Evolutionary conservation across 1,140 invertebrate genomes (phyloP).

Genomic region (Nymphalis io): DNA sequence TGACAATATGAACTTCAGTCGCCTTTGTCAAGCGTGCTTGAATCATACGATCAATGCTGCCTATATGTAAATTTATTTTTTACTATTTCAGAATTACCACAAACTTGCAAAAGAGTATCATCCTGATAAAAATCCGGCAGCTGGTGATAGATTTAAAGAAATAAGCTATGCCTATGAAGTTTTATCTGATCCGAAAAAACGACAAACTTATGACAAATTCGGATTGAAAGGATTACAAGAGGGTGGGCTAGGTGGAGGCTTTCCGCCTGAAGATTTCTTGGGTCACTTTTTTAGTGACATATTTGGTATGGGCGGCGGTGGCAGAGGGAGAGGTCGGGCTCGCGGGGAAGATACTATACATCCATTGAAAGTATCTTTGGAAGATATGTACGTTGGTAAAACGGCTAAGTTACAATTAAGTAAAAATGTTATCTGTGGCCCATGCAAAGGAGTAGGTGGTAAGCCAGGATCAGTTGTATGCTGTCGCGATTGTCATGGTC

Average conservation of each 20-base stretch:
- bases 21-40: constrained; percentile 44
- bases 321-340: constrained; percentile 76
- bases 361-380: constrained; percentile 89
- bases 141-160: constrained; percentile 93
- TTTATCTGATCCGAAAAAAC: constrained; percentile 86
- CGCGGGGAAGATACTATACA: constrained; percentile 87
- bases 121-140: constrained; percentile 92
- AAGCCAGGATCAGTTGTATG: constrained; percentile 87
- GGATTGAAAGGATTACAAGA: constrained; percentile 91
- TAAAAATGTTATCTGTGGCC: constrained; percentile 92
- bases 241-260: constrained; percentile 83
- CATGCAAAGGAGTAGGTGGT: constrained; percentile 92
- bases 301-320: constrained; percentile 83
- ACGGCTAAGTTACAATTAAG: constrained; percentile 91
- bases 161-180: constrained; percentile 94
- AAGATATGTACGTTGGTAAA: constrained; percentile 95
- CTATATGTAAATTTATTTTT: constrained; percentile 28
- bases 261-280: constrained; percentile 83
- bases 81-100: constrained; percentile 86
- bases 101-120: constrained; percentile 94
- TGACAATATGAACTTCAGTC: constrained; percentile 9
- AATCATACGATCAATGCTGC: constrained; percentile 41
- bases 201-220: constrained; percentile 87
- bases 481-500: constrained; percentile 89
- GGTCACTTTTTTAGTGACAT: constrained; percentile 85